A percentile compares a stretch with the other conserved stretches of the same genome.
Conservation (phyloP, 2,888 invertebrate species). For the Drosophila merina region DNA sequence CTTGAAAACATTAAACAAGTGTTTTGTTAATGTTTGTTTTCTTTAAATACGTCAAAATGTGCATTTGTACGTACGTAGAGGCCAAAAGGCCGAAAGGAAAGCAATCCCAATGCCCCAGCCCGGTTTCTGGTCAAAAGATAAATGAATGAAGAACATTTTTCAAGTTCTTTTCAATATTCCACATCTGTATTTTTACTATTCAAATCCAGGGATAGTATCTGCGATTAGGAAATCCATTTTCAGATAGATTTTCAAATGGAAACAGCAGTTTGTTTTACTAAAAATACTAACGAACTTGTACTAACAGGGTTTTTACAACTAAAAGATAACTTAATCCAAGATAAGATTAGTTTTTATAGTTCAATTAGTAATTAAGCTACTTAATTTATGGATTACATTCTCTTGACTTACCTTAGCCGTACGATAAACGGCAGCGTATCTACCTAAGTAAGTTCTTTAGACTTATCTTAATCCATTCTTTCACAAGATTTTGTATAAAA, state of each 20-base stretch:
- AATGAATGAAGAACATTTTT: conserved; percentile 59
- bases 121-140: conserved; percentile 19
- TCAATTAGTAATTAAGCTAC: no score
- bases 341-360: no score
- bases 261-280: neutral
- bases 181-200: conserved; percentile 15
- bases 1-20: conserved; percentile 77
- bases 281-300: no score
- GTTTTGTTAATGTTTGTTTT: conserved; percentile 78
- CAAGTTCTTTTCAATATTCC: conserved; percentile 48
- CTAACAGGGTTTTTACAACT: no score
- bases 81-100: conserved; percentile 16
- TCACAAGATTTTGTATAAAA: neutral
- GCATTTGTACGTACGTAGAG: conserved; percentile 33
- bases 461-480: neutral
- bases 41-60: conserved; percentile 66
- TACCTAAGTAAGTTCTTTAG: neutral
- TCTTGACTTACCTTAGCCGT: no score
- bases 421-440: no score
- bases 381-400: no score
- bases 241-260: neutral
- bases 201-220: conserved; percentile 27
- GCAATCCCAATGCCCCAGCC: no score
- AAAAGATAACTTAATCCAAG: no score
- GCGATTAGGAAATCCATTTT: conserved; percentile 8